Conservation (phyloP, 2,113 vertebrate genomes). For the Cheilinus undulatus region DNA sequence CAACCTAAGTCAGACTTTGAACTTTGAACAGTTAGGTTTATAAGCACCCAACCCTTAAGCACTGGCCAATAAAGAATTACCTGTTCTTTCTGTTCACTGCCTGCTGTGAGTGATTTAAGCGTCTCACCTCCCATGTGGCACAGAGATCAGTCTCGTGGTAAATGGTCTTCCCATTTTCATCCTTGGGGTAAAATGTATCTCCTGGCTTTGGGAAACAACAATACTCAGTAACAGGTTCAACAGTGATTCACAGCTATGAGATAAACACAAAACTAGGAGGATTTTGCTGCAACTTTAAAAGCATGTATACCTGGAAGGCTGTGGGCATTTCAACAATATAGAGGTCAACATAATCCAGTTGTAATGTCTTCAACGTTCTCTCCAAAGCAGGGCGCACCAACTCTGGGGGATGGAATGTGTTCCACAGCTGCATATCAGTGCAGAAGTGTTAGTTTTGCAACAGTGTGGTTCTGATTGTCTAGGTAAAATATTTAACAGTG, state of each 20-base stretch:
- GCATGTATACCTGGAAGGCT: conserved; percentile 88
- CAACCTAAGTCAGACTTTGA: neutral
- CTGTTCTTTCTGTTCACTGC: neutral
- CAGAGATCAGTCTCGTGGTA: conserved; percentile 89
- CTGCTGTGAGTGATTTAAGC: neutral
- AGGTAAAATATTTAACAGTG: too few relatives aligned
- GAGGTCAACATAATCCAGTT: conserved; percentile 93
- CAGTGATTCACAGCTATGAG: neutral
- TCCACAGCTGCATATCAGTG: conserved; percentile 87
- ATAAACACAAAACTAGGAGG: neutral
- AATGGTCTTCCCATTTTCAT: conserved; percentile 87
- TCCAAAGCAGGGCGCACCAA: conserved; percentile 89
- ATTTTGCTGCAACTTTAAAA: neutral
- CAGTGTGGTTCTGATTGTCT: too few relatives aligned
- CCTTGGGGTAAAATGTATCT: conserved; percentile 83
- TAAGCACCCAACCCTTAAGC: neutral
- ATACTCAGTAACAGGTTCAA: neutral
- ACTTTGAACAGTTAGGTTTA: conserved; percentile 9
- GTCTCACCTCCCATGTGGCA: conserved; percentile 93
- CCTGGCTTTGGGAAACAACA: conserved; percentile 86
- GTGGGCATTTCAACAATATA: conserved; percentile 94
- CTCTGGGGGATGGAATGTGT: conserved; percentile 87
- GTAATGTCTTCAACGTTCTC: conserved; percentile 85
- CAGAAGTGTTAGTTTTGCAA: neutral
- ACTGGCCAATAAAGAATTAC: neutral